A percentile compares a stretch with the other conserved stretches of the same genome.
Conservation (phyloP, 1,140 invertebrate genomes). For the Drosophila bocqueti region DNA sequence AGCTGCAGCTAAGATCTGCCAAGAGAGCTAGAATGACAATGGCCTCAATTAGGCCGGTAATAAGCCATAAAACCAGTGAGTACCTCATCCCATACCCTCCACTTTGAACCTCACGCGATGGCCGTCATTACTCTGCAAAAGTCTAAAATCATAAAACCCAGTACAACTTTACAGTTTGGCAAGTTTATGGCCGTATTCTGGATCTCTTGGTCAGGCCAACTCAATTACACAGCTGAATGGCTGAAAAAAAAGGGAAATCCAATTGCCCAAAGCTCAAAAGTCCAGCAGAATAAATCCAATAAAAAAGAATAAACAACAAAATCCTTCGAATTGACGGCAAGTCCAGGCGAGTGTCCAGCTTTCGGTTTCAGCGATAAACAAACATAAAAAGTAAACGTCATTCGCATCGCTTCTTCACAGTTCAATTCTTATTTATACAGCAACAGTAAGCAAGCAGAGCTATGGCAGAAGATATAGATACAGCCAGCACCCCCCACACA, state of each 20-base stretch:
- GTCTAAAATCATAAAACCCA: constrained; percentile 1
- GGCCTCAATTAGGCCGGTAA: constrained; percentile 77
- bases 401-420: constrained; percentile 70
- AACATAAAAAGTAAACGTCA: constrained; percentile 79
- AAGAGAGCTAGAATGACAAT: constrained; percentile 66
- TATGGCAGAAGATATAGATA: constrained; percentile 41
- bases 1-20: constrained; percentile 47
- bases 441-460: constrained; percentile 36
- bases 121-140: constrained; percentile 45
- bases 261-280: constrained; percentile 58
- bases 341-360: constrained; percentile 75
- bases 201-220: constrained; percentile 55
- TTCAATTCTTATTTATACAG: constrained; percentile 79
- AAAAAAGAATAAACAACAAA: constrained; percentile 44
- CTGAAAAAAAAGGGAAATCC: constrained; percentile 58
- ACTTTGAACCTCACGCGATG: constrained; percentile 64
- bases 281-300: constrained; percentile 66
- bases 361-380: constrained; percentile 76
- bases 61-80: constrained; percentile 69
- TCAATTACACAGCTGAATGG: constrained; percentile 78
- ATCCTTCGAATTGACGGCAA: constrained; percentile 33
- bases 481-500: constrained; percentile 11
- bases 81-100: not conserved
- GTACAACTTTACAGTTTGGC: constrained; percentile 16
- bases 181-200: constrained; percentile 24